Base-by-base conservation (phyloP, 2,888 invertebrate genomes). In the Hanleya hanleyi region DNA sequence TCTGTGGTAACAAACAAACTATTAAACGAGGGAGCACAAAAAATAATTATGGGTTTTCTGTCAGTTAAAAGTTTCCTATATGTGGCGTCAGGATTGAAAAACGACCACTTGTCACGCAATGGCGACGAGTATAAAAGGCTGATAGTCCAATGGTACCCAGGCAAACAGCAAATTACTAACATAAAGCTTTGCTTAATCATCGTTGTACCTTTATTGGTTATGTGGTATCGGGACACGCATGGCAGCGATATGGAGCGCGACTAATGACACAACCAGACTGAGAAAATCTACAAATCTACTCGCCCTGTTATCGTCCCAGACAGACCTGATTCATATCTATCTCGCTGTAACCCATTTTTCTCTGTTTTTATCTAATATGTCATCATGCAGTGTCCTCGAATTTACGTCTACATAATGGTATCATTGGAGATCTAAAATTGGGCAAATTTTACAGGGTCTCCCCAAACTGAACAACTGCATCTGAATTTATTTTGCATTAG, bases 41-140 rank as follows among this genome's bases (percentile, higher is more conserved):
- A 9, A 41, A 41, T 41, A 41, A 12, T 41, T 41, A 41, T 41
- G 41, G 41, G 18, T 41, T 41, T 41, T 41, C 41, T 57, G 57
- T 57, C 57, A 57, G 57, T 57, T 57, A 57, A 26, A 57, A 57
- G 57, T 57, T 57, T 57, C 26, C 57, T 57, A 26, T 57, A 57
- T 57, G 32, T 15, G 26, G 57, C 12, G 15, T 29, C 29, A 26
- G 57, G 7, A 57, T 22, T 57, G 57, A 57, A 57, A 57, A 57
- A 57, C 32, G 57, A 57, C 57, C 29, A 29, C 26, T 57, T 12
- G 22, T 22, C 57, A 57, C 29, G 57, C 57, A 57, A 57, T 9
- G 22, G 29, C 22, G 29, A 15, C 32, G 12, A 57, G 26, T 32
- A 57, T 26, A 57, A 57, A 7, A 57, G 57, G 57, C 4, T 29